A percentile compares a stretch with the other conserved stretches of the same genome.
phyloP scores from a whole-genome alignment of 2,888 invertebrate species.

The Eumerus sabulonum region DNA sequence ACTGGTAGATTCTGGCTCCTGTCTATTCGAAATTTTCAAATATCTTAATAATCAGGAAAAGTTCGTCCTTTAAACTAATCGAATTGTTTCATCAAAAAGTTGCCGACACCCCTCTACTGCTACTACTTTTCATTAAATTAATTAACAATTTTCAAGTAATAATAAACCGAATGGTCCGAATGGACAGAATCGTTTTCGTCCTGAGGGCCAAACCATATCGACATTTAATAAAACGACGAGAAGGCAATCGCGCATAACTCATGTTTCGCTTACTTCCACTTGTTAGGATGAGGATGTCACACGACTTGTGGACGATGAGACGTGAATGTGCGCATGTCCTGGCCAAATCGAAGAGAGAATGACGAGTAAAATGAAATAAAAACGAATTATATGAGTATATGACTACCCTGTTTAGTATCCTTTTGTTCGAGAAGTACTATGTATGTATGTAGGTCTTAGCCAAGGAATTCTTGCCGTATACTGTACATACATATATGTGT shows the following conservation, averaged over 20 bases:
- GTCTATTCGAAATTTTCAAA: not conserved
- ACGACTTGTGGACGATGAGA: conserved; percentile 8
- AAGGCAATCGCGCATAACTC: conserved; percentile 52
- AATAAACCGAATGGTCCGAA: not conserved
- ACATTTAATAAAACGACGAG: conserved; percentile 33
- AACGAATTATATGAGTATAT: not conserved
- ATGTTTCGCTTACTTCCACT: conserved; percentile 53
- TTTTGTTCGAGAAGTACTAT: conserved; percentile 20
- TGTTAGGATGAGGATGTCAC: conserved; percentile 29
- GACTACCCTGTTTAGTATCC: conserved; percentile 10
- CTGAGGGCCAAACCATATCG: conserved; percentile 36
- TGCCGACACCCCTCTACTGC: too few species aligned
- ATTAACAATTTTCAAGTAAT: conserved; percentile 40
- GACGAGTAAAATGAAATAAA: not conserved
- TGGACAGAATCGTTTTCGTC: not conserved
- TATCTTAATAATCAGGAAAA: too few species aligned
- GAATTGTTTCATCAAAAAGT: too few species aligned
- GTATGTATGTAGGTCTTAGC: too few species aligned
- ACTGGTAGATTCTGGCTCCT: conserved; percentile 20
- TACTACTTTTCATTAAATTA: conserved; percentile 28
- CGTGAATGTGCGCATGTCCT: conserved; percentile 34
- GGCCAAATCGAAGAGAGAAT: not conserved
- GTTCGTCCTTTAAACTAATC: too few species aligned
- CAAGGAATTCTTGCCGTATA: conserved; percentile 28
- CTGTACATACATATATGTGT: too few species aligned